A percentile compares a stretch with the other conserved stretches of the same genome.
Conservation (phyloP, 30 jellyfish, hydroid and myxozoan genomes). For the Chrysaora quinquecirrha region DNA sequence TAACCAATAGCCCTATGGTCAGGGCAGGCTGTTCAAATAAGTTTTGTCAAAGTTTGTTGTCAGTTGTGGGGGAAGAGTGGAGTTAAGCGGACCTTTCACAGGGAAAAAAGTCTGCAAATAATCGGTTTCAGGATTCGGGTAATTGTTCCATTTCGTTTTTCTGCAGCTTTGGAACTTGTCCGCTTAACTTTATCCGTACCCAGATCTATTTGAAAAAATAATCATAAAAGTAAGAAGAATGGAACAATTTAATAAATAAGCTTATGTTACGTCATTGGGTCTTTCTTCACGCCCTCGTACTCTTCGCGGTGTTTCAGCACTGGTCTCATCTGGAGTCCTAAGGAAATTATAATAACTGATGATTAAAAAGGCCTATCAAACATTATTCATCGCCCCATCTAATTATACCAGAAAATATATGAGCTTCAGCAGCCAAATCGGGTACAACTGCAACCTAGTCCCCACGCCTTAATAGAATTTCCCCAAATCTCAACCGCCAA, state of each 20-base stretch:
- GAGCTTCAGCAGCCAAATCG: neutral
- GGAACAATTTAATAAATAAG: neutral
- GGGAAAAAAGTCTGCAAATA: neutral
- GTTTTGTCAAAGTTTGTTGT: too few relatives aligned
- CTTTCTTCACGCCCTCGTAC: neutral
- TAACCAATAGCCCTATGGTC: too few relatives aligned
- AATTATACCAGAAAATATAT: neutral
- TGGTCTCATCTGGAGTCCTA: neutral
- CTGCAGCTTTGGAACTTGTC: neutral
- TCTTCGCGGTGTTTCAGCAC: neutral
- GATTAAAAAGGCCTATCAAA: neutral
- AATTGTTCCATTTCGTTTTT: neutral
- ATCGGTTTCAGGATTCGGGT: neutral
- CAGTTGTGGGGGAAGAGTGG: too few relatives aligned
- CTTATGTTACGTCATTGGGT: neutral
- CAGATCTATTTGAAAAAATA: too few relatives aligned
- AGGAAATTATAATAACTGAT: too few relatives aligned
- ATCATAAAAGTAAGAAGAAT: too few relatives aligned
- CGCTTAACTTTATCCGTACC: neutral
- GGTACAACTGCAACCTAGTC: neutral
- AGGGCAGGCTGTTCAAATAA: too few relatives aligned
- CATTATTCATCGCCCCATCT: neutral
- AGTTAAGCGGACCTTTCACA: neutral
- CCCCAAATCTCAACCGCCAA: neutral
- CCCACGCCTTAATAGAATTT: too few relatives aligned